Evolutionary conservation across 2,113 vertebrate species (phyloP), one percentile per base, ranked within the genome.

Genomic region (Prionailurus bengalensis): DNA sequence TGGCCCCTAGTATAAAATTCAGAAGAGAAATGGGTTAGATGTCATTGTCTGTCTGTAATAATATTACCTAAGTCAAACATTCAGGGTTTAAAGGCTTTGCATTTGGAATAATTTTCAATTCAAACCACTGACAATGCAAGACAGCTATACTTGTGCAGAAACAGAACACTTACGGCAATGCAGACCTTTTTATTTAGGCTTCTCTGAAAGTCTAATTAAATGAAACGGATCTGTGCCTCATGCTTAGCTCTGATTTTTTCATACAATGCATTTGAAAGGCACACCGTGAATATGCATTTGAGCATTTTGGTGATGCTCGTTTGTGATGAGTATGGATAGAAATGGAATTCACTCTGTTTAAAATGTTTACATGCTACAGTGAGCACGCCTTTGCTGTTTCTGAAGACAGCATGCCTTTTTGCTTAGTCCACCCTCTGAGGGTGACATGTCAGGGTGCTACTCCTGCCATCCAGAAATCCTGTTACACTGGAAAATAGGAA

Each of bases 281-380:
- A 88, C 51, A 66, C 81, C 1, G 33, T 97, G 97, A 94, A 92
- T 96, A 92, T 96, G 83, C 55, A 96, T 96, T 90, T 90, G 92
- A 96, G 88, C 58, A 81, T 96, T 93, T 63, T 36, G 81, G 79
- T 66, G 61, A 82, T 89, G 63, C 85, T 86, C 16, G 65, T 51
- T 98, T 89, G n/a, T 94, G 96, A 95, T 86, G 58, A 8, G 71
- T 23, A 71, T 53, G 96, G 76, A 71, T 39, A 29, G 25, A 96
- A 86, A 33, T 80, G 23, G 80, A 94, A 94, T 97, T 97, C 93
- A 91, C 93, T 94, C 58, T 48, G 25, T 89, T 55, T 98, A 84
- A 86, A 98, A 95, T 98, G 95, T 97, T 98, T 90, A 96, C 92
- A 98, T 58, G 95, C 90, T 86, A 95, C 87, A 97, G 11, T 96